phyloP scores from a whole-genome alignment of 2,888 invertebrate genomes.

The Macrostomum cliftonense region DNA sequence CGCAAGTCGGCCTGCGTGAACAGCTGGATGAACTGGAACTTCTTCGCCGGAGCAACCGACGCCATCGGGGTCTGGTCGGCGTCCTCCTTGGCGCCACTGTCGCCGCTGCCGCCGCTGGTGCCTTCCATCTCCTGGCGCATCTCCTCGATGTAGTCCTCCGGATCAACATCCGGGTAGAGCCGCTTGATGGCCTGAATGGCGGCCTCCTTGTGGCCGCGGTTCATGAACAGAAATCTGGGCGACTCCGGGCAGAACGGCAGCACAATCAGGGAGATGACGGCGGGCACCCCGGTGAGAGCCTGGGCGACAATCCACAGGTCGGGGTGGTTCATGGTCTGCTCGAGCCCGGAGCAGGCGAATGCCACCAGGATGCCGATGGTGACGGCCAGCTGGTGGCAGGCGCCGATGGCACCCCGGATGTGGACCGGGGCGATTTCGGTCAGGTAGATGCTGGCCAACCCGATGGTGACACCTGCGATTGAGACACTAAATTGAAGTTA shows the following conservation, averaged over 20 bases:
- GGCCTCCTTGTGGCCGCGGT: slow-evolving; percentile 48
- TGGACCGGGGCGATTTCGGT: slow-evolving; percentile 69
- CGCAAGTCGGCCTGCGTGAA: slow-evolving; percentile 74
- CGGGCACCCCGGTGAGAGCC: slow-evolving; percentile 71
- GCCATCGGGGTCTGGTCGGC: not conserved
- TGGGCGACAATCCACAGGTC: slow-evolving; percentile 82
- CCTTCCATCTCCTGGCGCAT: slow-evolving; percentile 6
- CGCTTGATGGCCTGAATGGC: slow-evolving; percentile 7
- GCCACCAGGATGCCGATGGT: slow-evolving; percentile 82
- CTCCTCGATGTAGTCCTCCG: slow-evolving; percentile 8
- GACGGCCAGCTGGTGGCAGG: slow-evolving; percentile 89
- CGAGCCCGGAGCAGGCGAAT: slow-evolving; percentile 60
- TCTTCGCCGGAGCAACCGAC: not conserved
- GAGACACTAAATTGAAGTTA: not conserved
- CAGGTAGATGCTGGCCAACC: slow-evolving; percentile 68
- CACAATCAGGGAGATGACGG: slow-evolving; percentile 67
- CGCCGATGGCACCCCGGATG: slow-evolving; percentile 54
- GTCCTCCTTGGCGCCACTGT: not conserved
- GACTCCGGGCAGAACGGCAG: slow-evolving; percentile 88
- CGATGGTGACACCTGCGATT: slow-evolving; percentile 49
- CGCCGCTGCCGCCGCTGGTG: slow-evolving; percentile 11
- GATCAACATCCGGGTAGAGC: slow-evolving; percentile 7
- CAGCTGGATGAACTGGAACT: slow-evolving; percentile 66
- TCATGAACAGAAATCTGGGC: slow-evolving; percentile 80
- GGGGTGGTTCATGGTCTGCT: slow-evolving; percentile 77